Evolutionary conservation across 2,888 invertebrate species (phyloP), one percentile per base, ranked within the genome.

Genomic region (Disparrhopalites patrizii): DNA sequence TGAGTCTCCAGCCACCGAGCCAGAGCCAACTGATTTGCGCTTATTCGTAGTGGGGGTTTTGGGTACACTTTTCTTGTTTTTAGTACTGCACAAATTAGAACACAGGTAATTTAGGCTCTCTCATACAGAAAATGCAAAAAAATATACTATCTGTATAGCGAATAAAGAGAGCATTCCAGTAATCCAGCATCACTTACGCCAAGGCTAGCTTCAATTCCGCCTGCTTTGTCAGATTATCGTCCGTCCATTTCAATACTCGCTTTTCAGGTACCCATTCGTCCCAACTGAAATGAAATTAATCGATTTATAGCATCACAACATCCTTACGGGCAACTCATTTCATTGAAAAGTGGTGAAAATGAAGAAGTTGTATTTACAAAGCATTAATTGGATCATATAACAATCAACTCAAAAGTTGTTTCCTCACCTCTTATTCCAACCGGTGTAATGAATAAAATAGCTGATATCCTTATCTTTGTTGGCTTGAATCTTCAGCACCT

Each of bases 381-480:
- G 13, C 13, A 36, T 13, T 36, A 36, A 36, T 36, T 8, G 36
- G 8, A 36, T 36, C n/a, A 43, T 7, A 43, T 43, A 4, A 13
- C n/a, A 43, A 7, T 43, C 5, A 43, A 18, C 13, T 36, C 13
- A 8, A 36, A 10, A 4, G 33, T 18, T 4, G 18, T n/a, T 5
- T 13, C 43, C 84, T 82, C 83, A 95, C 93, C 93, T 96, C 83
- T 96, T 97, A 79, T 94, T 97, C 97, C 97, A 97, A 1, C 96
- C 96, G 73, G 93, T 93, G 79, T 97, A 97, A 80, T 97, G 97
- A 72, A 97, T 87, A 7, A 91, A 84, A 27, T 65, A 65, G 7
- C 18, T 18, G n/a, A 65, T 65, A 79, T 88, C 87, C 79, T 93
- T 93, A 79, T 88, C 87, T 79, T 93, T 92, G 75, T 93, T 93